These are phyloP conservation scores for Drosophila kohkoa DNA, from an alignment of 1,140 invertebrate genomes.

Conservation along the genomic window DNA sequence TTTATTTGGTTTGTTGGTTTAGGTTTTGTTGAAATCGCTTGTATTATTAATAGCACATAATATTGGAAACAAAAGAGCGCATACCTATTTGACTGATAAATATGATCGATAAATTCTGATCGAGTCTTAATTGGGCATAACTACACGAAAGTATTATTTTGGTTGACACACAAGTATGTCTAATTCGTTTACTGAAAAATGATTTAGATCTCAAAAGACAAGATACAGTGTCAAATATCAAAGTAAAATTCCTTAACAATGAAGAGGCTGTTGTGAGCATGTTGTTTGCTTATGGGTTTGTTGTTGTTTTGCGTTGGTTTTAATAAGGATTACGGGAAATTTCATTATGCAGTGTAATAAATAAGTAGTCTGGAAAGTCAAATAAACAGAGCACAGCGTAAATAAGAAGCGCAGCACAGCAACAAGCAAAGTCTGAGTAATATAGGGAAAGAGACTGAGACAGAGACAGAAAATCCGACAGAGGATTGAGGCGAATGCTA, in stretches of 20 bases:
- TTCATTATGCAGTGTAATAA: slow-evolving; percentile 71
- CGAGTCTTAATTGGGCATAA: no score
- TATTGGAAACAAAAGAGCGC: no score
- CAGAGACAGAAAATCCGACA: slow-evolving; percentile 29
- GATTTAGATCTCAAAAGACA: no score
- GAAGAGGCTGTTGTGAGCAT: not conserved
- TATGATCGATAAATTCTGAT: no score
- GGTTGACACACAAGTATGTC: no score
- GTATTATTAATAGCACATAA: no score
- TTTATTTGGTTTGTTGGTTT: no score
- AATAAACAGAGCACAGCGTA: slow-evolving; percentile 49
- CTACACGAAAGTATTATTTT: no score
- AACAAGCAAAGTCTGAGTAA: slow-evolving; percentile 4
- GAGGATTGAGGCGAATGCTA: slow-evolving; percentile 54
- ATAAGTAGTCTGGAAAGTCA: slow-evolving; percentile 69
- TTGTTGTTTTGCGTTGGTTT: slow-evolving; percentile 26
- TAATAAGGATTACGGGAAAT: slow-evolving; percentile 75
- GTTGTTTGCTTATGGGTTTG: slow-evolving; percentile 26
- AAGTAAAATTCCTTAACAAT: not conserved
- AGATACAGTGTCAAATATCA: not conserved
- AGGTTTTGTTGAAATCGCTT: no score
- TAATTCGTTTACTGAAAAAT: no score
- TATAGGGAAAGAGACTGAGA: not conserved
- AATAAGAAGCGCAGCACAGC: not conserved
- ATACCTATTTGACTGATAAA: no score